Evolutionary conservation across 2,113 vertebrate genomes (phyloP).

Genomic region (Micronycteris hirsuta): DNA sequence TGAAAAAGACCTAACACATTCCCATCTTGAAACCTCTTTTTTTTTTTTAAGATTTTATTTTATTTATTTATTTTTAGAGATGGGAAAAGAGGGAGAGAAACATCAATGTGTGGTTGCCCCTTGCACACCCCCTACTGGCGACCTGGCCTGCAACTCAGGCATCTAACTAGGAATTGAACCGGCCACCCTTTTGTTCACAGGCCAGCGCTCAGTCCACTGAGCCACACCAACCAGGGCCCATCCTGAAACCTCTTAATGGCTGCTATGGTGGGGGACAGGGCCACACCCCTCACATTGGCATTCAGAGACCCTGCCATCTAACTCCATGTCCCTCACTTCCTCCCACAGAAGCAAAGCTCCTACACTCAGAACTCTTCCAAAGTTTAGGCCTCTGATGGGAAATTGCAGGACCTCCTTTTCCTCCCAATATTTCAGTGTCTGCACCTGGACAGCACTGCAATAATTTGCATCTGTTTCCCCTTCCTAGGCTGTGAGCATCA

Average conservation of each 20-base stretch:
- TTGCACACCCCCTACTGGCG: too few relatives aligned
- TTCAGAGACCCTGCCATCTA: fast-evolving
- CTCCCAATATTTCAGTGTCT: neutral
- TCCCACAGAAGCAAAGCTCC: neutral
- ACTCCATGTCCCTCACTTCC: neutral
- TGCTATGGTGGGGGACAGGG: neutral
- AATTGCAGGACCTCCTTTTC: neutral
- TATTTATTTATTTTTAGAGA: too few relatives aligned
- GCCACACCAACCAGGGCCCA: too few relatives aligned
- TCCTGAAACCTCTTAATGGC: neutral
- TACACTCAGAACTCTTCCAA: neutral
- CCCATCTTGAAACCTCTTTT: too few relatives aligned
- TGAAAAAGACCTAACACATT: neutral
- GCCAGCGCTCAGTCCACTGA: too few relatives aligned
- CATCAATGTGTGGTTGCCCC: too few relatives aligned
- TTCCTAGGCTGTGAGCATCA: neutral
- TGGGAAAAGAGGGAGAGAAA: too few relatives aligned
- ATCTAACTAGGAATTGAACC: too few relatives aligned
- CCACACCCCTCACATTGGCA: neutral
- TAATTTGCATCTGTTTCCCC: neutral
- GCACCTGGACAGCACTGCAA: neutral
- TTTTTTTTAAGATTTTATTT: too few relatives aligned
- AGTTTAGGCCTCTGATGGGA: fast-evolving
- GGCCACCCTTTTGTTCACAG: too few relatives aligned
- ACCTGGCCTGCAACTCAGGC: too few relatives aligned